Base-by-base conservation (phyloP, 2,113 vertebrate species). In the Aptenodytes forsteri region DNA sequence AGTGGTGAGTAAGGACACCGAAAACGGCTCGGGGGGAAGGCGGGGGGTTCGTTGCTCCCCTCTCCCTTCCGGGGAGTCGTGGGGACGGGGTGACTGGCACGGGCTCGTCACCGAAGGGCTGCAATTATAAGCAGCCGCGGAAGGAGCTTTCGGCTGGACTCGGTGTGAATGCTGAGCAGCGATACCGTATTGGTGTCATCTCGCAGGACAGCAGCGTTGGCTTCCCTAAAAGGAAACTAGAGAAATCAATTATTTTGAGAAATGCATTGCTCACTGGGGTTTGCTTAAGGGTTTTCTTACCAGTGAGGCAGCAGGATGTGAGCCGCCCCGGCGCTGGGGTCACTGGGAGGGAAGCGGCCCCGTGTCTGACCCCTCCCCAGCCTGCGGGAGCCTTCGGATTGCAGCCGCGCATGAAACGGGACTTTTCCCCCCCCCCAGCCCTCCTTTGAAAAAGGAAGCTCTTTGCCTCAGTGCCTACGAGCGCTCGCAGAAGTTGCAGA, bases 291-390 rank as follows among this genome's bases (percentile, higher is more conserved):
- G 67, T 50, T 94, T 20, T 14, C 70, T 11, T 1, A 30, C 5
- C 61, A n/a, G 89, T 16, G 3, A 56, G 56, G 55, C 77, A 49
- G 89, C 91, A 92, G 95, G 93, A 89, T 89, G 87, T 76, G 94
- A 75, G 46, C 75, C 2, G 1, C 30, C 77, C 47, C 2, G 0
- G 59, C 3, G 0, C 86, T 50, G 91, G 87, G 93, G 73, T 96
- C 83, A 82, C 12, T 6, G 87, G 64, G 42, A 81, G 85, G 96
- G 93, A 92, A 93, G 96, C 36, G 93, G 79, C 71, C 26, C 9
- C 25, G 6, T 11, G 80, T 69, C 76, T 94, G 86, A 86, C 26
- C 83, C 92, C 79, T 96, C 92, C 88, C 90, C 64, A 90, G 88
- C 90, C 55, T 8, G 56, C 30, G 4, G 36, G 32, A 59, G 87